Percentiles rank a stretch among this genome's conserved stretches.
phyloP scores from a whole-genome alignment of 2,113 vertebrate genomes.

The Phocoena sinus region DNA sequence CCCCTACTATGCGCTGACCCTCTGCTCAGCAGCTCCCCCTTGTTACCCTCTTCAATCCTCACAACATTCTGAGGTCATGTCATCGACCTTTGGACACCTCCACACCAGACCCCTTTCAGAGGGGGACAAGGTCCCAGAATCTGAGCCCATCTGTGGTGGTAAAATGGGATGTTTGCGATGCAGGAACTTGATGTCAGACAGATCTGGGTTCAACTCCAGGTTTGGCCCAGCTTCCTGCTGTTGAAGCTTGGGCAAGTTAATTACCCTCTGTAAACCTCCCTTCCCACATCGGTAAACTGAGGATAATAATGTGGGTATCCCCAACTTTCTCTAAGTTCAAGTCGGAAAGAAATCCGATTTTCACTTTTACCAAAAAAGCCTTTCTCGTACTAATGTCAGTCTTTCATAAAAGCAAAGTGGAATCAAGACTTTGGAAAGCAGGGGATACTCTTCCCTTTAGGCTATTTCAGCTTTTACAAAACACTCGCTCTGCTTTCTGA shows the following conservation, averaged over 20 bases:
- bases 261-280: background rate
- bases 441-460: no score
- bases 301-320: background rate
- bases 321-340: no score
- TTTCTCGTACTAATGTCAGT: no score
- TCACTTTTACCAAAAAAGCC: no score
- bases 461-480: no score
- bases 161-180: background rate
- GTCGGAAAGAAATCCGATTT: no score
- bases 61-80: background rate
- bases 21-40: fast-evolving
- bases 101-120: background rate
- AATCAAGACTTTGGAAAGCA: no score
- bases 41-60: fast-evolving
- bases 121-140: background rate
- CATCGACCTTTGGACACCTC: fast-evolving
- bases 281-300: background rate
- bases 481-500: no score
- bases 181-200: background rate
- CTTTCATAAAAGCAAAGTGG: no score
- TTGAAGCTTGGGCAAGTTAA: background rate
- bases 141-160: background rate
- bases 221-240: background rate
- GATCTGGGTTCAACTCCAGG: background rate
- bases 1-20: fast-evolving